Evolutionary conservation across 2,888 invertebrate genomes (phyloP), one percentile per base, ranked within the genome.

Genomic region (Linnaemya vulpina): DNA sequence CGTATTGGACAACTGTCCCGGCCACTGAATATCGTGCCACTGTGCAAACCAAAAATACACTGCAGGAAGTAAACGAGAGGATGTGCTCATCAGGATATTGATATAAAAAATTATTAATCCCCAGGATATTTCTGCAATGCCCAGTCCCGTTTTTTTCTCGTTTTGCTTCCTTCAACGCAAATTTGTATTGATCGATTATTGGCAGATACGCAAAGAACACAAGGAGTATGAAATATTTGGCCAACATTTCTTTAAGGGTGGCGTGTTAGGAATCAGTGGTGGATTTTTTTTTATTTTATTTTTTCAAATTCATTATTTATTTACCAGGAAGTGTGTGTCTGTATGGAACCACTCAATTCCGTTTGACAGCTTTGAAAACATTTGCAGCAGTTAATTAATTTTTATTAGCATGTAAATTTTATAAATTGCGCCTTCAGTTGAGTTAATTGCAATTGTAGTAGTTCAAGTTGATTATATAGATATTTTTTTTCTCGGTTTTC

Each of bases 61-160:
- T 68, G 68, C 83, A 79, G 83, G 83, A 75, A 70, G 63, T 46
- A 63, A 55, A 74, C 35, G 53, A 75, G 68, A 17, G 13, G 11
- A 58, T 70, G 63, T 70, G 63, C 68, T 68, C 83, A 83, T 53
- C 76, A 65, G 83, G 83, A 70, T 78, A 65, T 83, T 63, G 63
- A 63, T 68, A 79, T 71, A 68, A 51, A 74, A 75, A 78, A 40
- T 13, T 30, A 74, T 74, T 74, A 70, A 74, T 75, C 78, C 78
- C 78, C 74, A 58, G 74, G 74, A 74, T 74, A 71, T 74, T 83
- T 53, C 68, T 30, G 2, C 5, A 30, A 5, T 30, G 30, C 5
- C 30, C 30, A n/a, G 30, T 46, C 17, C n/a, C 22, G 3, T 3
- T 13, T 55, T 30, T 30, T 30, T 30, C 30, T 15, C 8, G 7